Percentiles rank a stretch among this genome's conserved stretches.
phyloP scores from a whole-genome alignment of 2,888 invertebrate genomes.

The Folsomia manolachei region DNA sequence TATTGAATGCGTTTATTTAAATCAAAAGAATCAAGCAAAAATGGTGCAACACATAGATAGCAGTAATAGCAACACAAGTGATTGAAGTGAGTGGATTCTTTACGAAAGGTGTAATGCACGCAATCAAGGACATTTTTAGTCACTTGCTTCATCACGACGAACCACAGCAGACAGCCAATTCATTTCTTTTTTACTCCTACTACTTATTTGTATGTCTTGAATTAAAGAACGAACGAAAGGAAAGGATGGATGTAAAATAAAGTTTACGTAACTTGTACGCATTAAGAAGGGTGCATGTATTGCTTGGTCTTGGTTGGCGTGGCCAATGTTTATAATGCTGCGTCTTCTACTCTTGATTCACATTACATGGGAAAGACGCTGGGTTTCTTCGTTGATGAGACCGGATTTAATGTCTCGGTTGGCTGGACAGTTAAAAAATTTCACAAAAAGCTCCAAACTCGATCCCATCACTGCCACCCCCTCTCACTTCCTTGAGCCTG shows the following conservation, averaged over 20 bases:
- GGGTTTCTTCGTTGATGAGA: not conserved
- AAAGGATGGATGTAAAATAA: not conserved
- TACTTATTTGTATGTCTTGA: too few relatives aligned
- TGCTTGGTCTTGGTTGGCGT: not conserved
- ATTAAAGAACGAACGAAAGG: not conserved
- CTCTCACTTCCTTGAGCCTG: not conserved
- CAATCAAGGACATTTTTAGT: slow-evolving; percentile 49
- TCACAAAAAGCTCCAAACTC: not conserved
- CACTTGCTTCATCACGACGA: slow-evolving; percentile 1
- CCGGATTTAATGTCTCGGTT: slow-evolving; percentile 6
- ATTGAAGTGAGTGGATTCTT: not conserved
- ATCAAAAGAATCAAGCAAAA: too few relatives aligned
- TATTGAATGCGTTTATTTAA: too few relatives aligned
- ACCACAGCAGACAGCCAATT: not conserved
- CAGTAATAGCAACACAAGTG: too few relatives aligned
- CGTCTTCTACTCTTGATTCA: too few relatives aligned
- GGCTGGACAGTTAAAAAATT: not conserved
- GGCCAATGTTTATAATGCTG: not conserved
- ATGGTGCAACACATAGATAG: too few relatives aligned
- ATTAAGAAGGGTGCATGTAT: not conserved
- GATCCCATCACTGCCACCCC: not conserved
- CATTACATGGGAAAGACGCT: not conserved
- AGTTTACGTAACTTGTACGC: slow-evolving; percentile 6
- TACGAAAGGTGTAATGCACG: slow-evolving; percentile 48
- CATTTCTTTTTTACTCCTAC: too few relatives aligned